Base-by-base conservation (phyloP, 2,797 vertebrate genomes). In the Semaprochilodus insignis region DNA sequence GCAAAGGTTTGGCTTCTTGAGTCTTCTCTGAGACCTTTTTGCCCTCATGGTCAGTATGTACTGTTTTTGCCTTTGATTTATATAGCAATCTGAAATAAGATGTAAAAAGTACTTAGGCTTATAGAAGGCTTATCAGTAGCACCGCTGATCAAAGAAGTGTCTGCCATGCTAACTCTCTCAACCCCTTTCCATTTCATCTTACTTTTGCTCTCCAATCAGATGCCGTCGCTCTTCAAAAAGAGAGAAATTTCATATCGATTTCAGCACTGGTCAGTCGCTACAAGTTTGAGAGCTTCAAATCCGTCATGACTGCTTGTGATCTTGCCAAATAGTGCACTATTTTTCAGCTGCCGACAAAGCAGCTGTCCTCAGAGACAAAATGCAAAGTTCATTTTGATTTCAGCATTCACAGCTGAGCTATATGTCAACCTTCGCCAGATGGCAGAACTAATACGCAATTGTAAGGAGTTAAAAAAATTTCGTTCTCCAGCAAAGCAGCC, bases 71-170 rank as follows among this genome's bases (percentile, higher is more conserved):
- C 31, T 17, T 25, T 17, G n/a, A 48, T 11, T 44, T 14, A 44
- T 59, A 62, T 25, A 44, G 73, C 6, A 60, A 17, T 36, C 55
- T 40, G 54, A 75, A 36, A 75, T 8, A 75, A 11, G 55, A 60
- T 60, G 48, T 13, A 44, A 76, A 62, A 57, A 62, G 57, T 62
- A 44, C 36, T 62, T 17, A 48, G 36, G 36, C 57, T 48, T 21
- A 17, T 11, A 21, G 71, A 34, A 16, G 17, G 19, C 34, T 76
- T 44, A 55, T 60, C 34, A 75, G 55, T 25, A 36, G 16, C 15
- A n/a, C 52, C 51, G 19, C 54, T 74, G 73, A 74, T 74, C 54
- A 74, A 60, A 59, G 72, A 75, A 21, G 34, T 40, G 57, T 48
- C 54, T 74, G 54, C 72, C 19, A 6, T 74, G 4, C 4, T 59